These are phyloP conservation scores for Diogma glabrata DNA, from an alignment of 2,888 invertebrate genomes.

Conservation along the genomic window DNA sequence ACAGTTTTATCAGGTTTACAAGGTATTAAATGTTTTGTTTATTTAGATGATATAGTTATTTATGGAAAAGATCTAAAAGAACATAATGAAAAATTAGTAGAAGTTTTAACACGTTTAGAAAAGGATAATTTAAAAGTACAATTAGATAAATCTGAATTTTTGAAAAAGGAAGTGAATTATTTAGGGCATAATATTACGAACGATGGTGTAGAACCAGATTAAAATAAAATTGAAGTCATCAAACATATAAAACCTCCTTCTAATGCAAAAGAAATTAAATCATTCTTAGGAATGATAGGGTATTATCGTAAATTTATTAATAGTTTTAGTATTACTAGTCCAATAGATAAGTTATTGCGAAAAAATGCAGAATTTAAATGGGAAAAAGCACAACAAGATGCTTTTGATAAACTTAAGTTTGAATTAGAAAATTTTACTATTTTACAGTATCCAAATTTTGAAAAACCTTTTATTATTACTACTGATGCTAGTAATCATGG, in stretches of 20 bases:
- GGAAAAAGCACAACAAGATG: neutral
- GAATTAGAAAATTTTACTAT: too few relatives aligned
- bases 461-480: too few relatives aligned
- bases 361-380: neutral
- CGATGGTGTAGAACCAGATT: neutral
- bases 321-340: neutral
- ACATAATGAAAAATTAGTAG: too few relatives aligned
- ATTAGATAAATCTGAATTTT: neutral
- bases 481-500: neutral
- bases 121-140: too few relatives aligned
- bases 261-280: neutral
- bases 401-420: neutral
- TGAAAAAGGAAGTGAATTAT: neutral
- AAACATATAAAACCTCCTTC: conserved; percentile 1
- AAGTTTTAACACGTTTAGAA: too few relatives aligned
- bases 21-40: too few relatives aligned
- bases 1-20: too few relatives aligned
- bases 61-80: too few relatives aligned
- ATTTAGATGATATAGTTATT: too few relatives aligned
- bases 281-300: neutral
- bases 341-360: neutral
- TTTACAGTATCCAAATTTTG: neutral
- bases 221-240: neutral
- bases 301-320: neutral
- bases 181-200: too few relatives aligned